Conservation (phyloP, 2,797 vertebrate species). For the Channa striata region DNA sequence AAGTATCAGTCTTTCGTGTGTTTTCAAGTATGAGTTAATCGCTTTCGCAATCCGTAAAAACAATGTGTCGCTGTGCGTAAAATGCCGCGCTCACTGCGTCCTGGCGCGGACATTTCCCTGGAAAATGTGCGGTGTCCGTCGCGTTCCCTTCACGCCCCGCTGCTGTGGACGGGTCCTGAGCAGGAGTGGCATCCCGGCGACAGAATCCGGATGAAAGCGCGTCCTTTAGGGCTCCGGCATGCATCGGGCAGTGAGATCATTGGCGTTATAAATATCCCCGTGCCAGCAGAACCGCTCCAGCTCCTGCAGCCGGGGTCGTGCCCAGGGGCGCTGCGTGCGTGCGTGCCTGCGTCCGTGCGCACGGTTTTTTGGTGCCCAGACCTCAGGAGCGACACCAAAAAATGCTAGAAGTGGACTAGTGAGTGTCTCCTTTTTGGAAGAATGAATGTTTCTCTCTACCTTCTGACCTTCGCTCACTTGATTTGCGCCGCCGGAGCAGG, state of each 20-base stretch:
- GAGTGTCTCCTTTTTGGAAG: constrained; percentile 77
- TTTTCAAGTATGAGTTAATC: constrained; percentile 31
- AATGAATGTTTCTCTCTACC: constrained; percentile 89
- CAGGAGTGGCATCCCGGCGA: constrained; percentile 73
- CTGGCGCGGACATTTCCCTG: constrained; percentile 56
- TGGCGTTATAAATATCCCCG: constrained; percentile 93
- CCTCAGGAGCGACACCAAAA: constrained; percentile 58
- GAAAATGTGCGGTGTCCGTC: constrained; percentile 46
- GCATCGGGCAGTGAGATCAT: constrained; percentile 90
- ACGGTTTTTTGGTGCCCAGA: constrained; percentile 53
- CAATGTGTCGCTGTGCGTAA: constrained; percentile 76
- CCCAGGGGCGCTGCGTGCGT: constrained; percentile 76
- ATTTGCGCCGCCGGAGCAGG: constrained; percentile 78
- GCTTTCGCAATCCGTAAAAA: constrained; percentile 17
- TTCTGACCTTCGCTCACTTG: constrained; percentile 84
- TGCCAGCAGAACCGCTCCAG: constrained; percentile 79
- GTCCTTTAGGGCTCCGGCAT: constrained; percentile 83
- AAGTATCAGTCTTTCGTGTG: neutral
- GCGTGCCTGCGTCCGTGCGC: constrained; percentile 53
- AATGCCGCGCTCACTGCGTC: constrained; percentile 67
- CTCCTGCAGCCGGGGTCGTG: constrained; percentile 82
- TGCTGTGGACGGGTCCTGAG: constrained; percentile 53
- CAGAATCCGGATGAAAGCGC: constrained; percentile 65
- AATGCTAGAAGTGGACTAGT: constrained; percentile 71
- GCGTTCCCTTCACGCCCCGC: constrained; percentile 65